These are phyloP conservation scores for Carposina sasakii DNA, from an alignment of 1,140 invertebrate species.

Conservation along the genomic window DNA sequence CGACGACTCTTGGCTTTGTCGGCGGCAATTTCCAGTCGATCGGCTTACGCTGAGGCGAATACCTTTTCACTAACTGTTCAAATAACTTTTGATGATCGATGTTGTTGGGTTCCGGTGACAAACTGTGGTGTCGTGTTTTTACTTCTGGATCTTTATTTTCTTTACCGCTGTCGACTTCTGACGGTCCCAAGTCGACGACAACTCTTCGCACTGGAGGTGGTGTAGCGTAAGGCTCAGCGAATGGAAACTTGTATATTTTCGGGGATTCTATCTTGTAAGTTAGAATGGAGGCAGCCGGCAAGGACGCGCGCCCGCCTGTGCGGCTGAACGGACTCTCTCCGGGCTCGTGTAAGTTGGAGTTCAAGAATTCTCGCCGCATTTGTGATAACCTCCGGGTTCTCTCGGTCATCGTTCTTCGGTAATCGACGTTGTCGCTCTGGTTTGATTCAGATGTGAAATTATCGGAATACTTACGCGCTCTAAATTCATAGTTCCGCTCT, in stretches of 20 bases:
- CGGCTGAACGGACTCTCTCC: slow-evolving; percentile 45
- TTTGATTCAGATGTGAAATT: slow-evolving; percentile 64
- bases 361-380: slow-evolving; percentile 54
- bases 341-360: slow-evolving; percentile 60
- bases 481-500: slow-evolving; percentile 48
- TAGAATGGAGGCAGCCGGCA: slow-evolving; percentile 44
- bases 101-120: slow-evolving; percentile 40
- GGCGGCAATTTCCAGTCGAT: slow-evolving; percentile 61
- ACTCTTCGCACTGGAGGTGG: slow-evolving; percentile 53
- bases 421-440: slow-evolving; percentile 58
- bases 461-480: slow-evolving; percentile 61
- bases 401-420: slow-evolving; percentile 53
- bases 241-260: slow-evolving; percentile 67
- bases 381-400: slow-evolving; percentile 59
- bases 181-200: slow-evolving; percentile 43
- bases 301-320: slow-evolving; percentile 50
- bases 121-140: slow-evolving; percentile 39
- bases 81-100: slow-evolving; percentile 61
- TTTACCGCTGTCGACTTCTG: slow-evolving; percentile 36
- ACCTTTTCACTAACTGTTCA: slow-evolving; percentile 59
- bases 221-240: slow-evolving; percentile 62
- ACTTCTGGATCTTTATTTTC: slow-evolving; percentile 45
- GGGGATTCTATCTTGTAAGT: slow-evolving; percentile 62
- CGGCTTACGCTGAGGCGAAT: slow-evolving; percentile 59
- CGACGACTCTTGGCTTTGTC: slow-evolving; percentile 56